Evolutionary conservation across 2,888 invertebrate species (phyloP).

Genomic region (Melieria omissa): DNA sequence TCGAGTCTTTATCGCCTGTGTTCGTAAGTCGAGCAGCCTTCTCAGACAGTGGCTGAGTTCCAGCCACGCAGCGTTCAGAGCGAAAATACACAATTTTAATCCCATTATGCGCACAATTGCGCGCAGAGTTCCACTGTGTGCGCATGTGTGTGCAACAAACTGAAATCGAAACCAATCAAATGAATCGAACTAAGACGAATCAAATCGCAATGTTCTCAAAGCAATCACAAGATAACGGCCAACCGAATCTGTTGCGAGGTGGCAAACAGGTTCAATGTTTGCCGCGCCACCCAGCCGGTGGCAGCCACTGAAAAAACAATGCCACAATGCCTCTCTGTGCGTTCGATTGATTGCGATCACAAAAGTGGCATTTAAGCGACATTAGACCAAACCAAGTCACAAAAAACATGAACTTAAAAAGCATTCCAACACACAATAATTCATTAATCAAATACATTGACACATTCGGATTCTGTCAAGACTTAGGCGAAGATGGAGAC

Average conservation of each 20-base stretch:
- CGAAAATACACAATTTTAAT: too few relatives aligned
- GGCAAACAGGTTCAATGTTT: background rate
- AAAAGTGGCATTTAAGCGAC: conserved; percentile 1
- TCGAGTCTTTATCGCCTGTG: too few relatives aligned
- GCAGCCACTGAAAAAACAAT: background rate
- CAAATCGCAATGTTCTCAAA: too few relatives aligned
- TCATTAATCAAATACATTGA: background rate
- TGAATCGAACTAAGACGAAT: background rate
- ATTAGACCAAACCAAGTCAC: background rate
- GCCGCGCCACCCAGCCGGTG: background rate
- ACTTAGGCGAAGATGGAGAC: too few relatives aligned
- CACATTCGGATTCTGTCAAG: too few relatives aligned
- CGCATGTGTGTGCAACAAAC: background rate
- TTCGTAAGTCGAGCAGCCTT: too few relatives aligned
- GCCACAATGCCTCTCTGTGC: background rate
- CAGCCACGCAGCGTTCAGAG: too few relatives aligned
- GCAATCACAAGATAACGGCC: too few relatives aligned
- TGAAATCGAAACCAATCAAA: conserved; percentile 4
- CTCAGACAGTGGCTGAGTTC: too few relatives aligned
- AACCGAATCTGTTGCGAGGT: background rate
- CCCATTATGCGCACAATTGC: too few relatives aligned
- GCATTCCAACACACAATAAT: background rate
- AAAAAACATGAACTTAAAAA: background rate
- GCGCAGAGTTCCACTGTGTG: too few relatives aligned
- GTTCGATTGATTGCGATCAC: conserved; percentile 2